A percentile compares a stretch with the other conserved stretches of the same genome.
Evolutionary conservation across 2,113 vertebrate genomes (phyloP).

Genomic region (Mus musculus): GRCm39 chr1:49069001-49069500

Average conservation of each 20-base stretch:
- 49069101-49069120: conserved; percentile 61
- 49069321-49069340: conserved; percentile 76
- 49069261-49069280: conserved; percentile 76
- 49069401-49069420: conserved; percentile 13
- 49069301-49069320: conserved; percentile 69
- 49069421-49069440: conserved; percentile 61
- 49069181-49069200: conserved; percentile 53
- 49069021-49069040: background rate
- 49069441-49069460: conserved; percentile 45
- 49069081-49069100: conserved; percentile 60
- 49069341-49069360: conserved; percentile 34
- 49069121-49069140: conserved; percentile 65
- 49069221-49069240: conserved; percentile 60
- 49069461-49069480: conserved; percentile 49
- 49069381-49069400: conserved; percentile 35
- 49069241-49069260: conserved; percentile 77
- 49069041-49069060: conserved; percentile 27
- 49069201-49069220: conserved; percentile 17
- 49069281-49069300: conserved; percentile 75
- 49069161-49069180: conserved; percentile 51
- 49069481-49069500: conserved; percentile 51
- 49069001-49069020: background rate
- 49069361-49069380: conserved; percentile 71
- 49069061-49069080: conserved; percentile 13
- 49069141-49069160: conserved; percentile 67